Percentiles rank a stretch among this genome's conserved stretches.
Conservation (phyloP, 2,113 vertebrate species). For the Psilopsiagon aurifrons region DNA sequence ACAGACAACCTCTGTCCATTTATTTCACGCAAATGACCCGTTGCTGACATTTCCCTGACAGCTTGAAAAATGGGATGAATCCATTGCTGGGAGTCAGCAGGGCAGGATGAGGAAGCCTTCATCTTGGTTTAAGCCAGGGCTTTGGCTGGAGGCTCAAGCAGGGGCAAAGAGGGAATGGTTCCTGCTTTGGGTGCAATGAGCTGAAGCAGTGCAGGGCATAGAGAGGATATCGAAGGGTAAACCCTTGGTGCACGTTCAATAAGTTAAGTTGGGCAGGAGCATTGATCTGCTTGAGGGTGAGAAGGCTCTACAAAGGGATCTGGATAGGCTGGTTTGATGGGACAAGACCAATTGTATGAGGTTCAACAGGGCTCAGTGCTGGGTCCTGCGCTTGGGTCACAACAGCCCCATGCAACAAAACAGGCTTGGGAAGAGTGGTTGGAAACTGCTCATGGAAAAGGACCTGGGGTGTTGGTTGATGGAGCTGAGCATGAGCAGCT, state of each 20-base stretch:
- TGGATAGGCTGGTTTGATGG: neutral
- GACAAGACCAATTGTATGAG: rapidly evolving
- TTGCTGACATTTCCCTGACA: rapidly evolving
- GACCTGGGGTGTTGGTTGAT: rapidly evolving
- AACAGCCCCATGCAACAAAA: rapidly evolving
- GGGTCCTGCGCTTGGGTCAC: neutral
- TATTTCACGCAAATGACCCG: neutral
- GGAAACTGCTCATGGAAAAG: rapidly evolving
- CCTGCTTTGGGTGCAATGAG: rapidly evolving
- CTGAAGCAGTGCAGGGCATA: rapidly evolving
- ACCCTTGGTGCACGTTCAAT: neutral
- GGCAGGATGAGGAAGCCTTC: neutral
- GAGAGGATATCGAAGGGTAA: neutral
- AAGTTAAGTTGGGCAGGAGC: rapidly evolving
- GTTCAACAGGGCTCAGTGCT: rapidly evolving
- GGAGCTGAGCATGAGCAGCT: neutral
- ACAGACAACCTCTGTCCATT: rapidly evolving
- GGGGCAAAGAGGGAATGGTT: rapidly evolving
- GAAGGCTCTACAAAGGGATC: too few species aligned
- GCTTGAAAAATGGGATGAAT: neutral
- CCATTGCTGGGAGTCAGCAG: neutral
- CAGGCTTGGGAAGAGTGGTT: neutral
- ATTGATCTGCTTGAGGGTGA: neutral
- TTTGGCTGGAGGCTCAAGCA: neutral
- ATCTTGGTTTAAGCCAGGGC: neutral